Conservation (phyloP, 2,113 vertebrate species). For the Montifringilla adamsi region DNA sequence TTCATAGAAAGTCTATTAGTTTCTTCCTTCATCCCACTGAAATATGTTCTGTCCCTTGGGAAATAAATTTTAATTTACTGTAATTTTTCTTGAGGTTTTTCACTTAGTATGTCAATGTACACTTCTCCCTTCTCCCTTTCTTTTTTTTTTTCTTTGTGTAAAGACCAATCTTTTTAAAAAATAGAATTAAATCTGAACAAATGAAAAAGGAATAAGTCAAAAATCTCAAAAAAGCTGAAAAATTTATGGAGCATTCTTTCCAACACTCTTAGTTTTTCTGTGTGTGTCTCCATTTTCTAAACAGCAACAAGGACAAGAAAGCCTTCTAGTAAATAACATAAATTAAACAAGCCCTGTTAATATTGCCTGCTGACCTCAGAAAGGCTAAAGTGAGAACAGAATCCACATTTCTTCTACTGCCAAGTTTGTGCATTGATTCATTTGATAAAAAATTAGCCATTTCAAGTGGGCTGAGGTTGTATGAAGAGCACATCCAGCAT, state of each 20-base stretch:
- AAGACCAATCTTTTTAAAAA: constrained; percentile 37
- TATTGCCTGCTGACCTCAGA: not conserved
- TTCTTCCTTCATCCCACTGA: constrained; percentile 65
- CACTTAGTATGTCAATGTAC: constrained; percentile 52
- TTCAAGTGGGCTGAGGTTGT: not conserved
- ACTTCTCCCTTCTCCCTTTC: constrained; percentile 20
- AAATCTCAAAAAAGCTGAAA: constrained; percentile 3
- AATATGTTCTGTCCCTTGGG: constrained; percentile 71
- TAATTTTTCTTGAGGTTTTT: constrained; percentile 63
- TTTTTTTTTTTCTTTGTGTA: constrained; percentile 41
- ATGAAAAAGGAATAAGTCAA: constrained; percentile 28
- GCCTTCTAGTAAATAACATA: not conserved
- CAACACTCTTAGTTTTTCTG: not conserved
- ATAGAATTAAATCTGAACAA: constrained; percentile 34
- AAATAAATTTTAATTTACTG: constrained; percentile 76
- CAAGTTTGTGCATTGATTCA: not conserved
- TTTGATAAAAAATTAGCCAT: not conserved
- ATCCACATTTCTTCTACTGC: not conserved
- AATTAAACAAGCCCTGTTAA: constrained; percentile 10
- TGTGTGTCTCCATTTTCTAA: constrained; percentile 6
- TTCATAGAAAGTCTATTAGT: constrained; percentile 67
- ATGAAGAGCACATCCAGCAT: not conserved
- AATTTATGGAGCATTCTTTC: constrained; percentile 19
- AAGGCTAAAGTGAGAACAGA: not conserved
- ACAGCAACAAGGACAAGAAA: not conserved